These are phyloP conservation scores for Lutjanus campechanus DNA, from an alignment of 2,797 vertebrate species.

Conservation along the genomic window DNA sequence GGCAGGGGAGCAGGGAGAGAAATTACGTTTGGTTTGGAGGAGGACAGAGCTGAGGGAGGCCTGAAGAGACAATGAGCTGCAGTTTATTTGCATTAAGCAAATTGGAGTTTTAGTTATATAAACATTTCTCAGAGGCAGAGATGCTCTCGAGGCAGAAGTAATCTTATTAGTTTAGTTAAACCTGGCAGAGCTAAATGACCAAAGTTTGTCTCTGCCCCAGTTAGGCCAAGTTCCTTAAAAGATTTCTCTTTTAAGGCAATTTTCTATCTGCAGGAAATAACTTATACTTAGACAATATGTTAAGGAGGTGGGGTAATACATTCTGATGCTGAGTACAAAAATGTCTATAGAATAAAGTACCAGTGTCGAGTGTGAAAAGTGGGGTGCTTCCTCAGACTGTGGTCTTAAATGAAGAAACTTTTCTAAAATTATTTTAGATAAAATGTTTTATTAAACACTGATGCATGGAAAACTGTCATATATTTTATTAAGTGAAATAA, in stretches of 20 bases:
- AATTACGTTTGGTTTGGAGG: constrained; percentile 40
- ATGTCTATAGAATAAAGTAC: not conserved
- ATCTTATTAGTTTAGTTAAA: constrained; percentile 74
- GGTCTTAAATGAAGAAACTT: not conserved
- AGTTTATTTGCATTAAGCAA: constrained; percentile 73
- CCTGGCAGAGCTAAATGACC: constrained; percentile 71
- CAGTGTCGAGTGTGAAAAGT: not conserved
- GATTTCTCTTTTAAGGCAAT: constrained; percentile 5
- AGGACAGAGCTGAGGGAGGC: constrained; percentile 50
- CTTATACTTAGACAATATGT: constrained; percentile 18
- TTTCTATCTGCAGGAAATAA: constrained; percentile 6
- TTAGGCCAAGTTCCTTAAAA: constrained; percentile 24
- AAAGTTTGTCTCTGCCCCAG: constrained; percentile 52
- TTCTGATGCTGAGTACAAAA: not conserved
- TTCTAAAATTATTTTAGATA: not conserved
- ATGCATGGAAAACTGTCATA: not conserved
- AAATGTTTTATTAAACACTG: not conserved
- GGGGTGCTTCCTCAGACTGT: not conserved
- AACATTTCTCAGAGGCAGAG: constrained; percentile 65
- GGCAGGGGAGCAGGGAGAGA: constrained; percentile 21
- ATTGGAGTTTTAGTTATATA: constrained; percentile 68
- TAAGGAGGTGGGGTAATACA: not conserved
- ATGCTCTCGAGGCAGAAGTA: constrained; percentile 56
- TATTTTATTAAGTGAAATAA: not conserved
- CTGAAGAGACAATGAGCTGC: constrained; percentile 52